A percentile compares a stretch with the other conserved stretches of the same genome.
Conservation (phyloP, 2,113 vertebrate species). For the Heptranchias perlo region DNA sequence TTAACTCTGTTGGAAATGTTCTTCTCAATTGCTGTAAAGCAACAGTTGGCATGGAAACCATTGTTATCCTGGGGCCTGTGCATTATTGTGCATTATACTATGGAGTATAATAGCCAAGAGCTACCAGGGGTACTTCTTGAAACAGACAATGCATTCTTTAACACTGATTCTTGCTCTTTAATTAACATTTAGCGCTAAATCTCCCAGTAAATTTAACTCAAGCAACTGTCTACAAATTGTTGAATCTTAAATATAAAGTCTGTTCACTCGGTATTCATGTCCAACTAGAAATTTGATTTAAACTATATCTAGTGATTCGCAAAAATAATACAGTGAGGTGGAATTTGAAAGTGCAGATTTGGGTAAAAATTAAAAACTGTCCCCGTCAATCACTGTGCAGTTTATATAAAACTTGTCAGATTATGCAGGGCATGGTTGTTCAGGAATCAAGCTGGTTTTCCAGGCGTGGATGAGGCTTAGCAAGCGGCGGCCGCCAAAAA, state of each 20-base stretch:
- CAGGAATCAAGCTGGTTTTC: neutral
- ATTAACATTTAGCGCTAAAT: neutral
- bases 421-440: neutral
- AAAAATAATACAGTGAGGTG: neutral
- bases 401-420: neutral
- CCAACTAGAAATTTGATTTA: no score
- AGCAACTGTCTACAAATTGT: neutral
- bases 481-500: neutral
- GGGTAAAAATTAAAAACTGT: neutral
- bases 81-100: neutral
- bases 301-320: neutral
- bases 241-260: neutral
- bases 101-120: no score
- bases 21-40: neutral
- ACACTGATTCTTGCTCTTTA: neutral
- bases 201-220: neutral
- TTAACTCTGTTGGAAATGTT: constrained; percentile 1
- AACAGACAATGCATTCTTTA: neutral
- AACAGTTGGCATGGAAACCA: neutral
- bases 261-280: no score
- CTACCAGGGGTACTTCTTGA: neutral
- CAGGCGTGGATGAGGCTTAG: neutral
- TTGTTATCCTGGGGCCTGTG: neutral
- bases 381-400: neutral
- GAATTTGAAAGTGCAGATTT: neutral